phyloP scores from a whole-genome alignment of 2,797 vertebrate genomes.

The Tapera naevia region DNA sequence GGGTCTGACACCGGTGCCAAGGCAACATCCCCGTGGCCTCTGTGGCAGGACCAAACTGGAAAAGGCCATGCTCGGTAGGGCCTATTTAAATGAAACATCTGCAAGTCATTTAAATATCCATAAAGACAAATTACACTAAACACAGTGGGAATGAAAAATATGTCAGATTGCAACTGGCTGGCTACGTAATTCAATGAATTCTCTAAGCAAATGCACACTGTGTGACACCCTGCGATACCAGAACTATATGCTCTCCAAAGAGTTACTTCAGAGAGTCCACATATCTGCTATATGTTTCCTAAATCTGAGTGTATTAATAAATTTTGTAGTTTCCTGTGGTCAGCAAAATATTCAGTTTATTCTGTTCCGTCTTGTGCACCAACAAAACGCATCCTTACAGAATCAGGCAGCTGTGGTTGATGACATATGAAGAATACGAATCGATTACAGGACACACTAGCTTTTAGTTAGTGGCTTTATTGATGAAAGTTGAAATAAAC shows the following conservation, averaged over 20 bases:
- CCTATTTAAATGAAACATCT: background rate
- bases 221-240: background rate
- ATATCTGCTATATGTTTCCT: accelerated
- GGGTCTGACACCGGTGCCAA: too few species aligned
- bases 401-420: background rate
- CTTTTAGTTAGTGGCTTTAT: background rate
- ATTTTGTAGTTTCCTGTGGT: background rate
- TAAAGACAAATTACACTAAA: background rate
- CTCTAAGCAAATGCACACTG: background rate
- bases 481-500: background rate
- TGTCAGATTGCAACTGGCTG: background rate
- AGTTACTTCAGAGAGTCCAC: background rate
- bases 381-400: background rate
- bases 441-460: background rate
- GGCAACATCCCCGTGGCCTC: background rate
- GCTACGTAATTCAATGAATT: background rate
- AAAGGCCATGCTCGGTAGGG: background rate
- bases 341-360: background rate
- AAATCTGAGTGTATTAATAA: background rate
- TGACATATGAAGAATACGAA: background rate
- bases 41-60: background rate
- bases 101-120: background rate
- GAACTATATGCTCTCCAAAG: accelerated
- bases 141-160: background rate
- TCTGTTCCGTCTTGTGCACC: background rate